Conservation (phyloP, 2,113 vertebrate genomes). For the Anguilla rostrata region DNA sequence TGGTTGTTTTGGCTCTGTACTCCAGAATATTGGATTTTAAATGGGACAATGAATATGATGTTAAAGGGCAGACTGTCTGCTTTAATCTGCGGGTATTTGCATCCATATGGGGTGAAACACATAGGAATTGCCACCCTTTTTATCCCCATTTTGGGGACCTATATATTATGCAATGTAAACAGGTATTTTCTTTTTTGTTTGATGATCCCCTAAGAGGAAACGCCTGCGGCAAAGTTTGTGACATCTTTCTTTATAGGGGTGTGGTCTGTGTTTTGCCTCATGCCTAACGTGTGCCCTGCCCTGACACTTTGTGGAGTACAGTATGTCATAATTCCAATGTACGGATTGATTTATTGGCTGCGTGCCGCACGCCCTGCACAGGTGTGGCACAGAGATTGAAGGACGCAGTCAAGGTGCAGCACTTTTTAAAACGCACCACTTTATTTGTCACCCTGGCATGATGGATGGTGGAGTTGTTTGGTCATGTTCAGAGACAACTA, state of each 20-base stretch:
- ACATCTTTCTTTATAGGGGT: neutral
- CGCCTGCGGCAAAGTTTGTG: no score
- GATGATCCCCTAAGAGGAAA: no score
- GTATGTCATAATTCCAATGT: neutral
- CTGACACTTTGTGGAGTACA: neutral
- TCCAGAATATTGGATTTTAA: no score
- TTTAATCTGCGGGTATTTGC: no score
- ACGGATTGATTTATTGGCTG: neutral
- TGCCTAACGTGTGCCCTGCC: neutral
- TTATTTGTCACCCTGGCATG: conserved; percentile 44
- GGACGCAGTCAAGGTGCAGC: conserved; percentile 28
- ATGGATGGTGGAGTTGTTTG: conserved; percentile 53
- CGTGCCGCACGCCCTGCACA: neutral
- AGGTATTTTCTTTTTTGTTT: no score
- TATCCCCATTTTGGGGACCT: no score
- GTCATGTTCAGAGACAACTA: conserved; percentile 44
- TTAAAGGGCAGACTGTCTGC: no score
- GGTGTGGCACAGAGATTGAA: neutral
- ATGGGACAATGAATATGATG: no score
- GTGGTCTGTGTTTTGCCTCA: neutral
- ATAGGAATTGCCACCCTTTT: no score
- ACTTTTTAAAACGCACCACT: conserved; percentile 28
- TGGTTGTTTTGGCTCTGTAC: no score
- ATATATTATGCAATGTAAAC: no score
- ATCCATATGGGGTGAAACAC: no score